Evolutionary conservation across 2,797 vertebrate genomes (phyloP).

Genomic region (Enteromius argenteus): DNA sequence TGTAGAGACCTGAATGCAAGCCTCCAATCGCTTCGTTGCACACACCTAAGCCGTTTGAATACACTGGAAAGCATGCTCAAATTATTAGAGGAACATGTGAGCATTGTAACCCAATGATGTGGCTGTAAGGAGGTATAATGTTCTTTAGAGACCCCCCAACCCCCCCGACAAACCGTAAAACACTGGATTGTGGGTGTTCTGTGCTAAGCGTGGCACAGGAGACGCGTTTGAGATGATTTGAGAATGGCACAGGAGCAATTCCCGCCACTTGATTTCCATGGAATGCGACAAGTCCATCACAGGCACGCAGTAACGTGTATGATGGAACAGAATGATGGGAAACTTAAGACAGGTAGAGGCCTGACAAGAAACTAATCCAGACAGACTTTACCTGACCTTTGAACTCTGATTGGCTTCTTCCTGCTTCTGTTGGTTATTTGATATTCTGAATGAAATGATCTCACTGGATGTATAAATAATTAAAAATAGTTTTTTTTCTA

Average conservation of each 20-base stretch:
- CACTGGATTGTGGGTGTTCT: slow-evolving; percentile 74
- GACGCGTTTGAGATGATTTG: slow-evolving; percentile 58
- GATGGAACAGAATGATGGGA: slow-evolving; percentile 29
- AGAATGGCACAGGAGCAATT: slow-evolving; percentile 53
- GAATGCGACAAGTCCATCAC: slow-evolving; percentile 75
- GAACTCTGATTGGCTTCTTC: slow-evolving; percentile 19
- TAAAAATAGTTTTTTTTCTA: neutral
- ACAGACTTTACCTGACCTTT: slow-evolving; percentile 24
- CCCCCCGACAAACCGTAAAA: slow-evolving; percentile 56
- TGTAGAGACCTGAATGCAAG: slow-evolving; percentile 57
- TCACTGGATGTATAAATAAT: neutral
- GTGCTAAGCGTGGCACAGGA: slow-evolving; percentile 51
- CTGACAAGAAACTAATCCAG: slow-evolving; percentile 31
- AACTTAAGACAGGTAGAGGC: slow-evolving; percentile 26
- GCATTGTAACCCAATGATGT: slow-evolving; percentile 70
- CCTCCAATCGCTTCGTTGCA: slow-evolving; percentile 74
- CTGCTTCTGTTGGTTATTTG: slow-evolving; percentile 17
- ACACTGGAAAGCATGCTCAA: slow-evolving; percentile 70
- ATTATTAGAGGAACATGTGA: slow-evolving; percentile 74
- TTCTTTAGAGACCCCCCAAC: slow-evolving; percentile 60
- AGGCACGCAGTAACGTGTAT: slow-evolving; percentile 28
- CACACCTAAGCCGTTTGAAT: slow-evolving; percentile 74
- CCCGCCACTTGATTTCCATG: slow-evolving; percentile 57
- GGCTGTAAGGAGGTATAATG: slow-evolving; percentile 67
- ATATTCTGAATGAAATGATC: slow-evolving; percentile 30